Evolutionary conservation across 2,113 vertebrate species (phyloP).

Genomic region (Ammodytes marinus): DNA sequence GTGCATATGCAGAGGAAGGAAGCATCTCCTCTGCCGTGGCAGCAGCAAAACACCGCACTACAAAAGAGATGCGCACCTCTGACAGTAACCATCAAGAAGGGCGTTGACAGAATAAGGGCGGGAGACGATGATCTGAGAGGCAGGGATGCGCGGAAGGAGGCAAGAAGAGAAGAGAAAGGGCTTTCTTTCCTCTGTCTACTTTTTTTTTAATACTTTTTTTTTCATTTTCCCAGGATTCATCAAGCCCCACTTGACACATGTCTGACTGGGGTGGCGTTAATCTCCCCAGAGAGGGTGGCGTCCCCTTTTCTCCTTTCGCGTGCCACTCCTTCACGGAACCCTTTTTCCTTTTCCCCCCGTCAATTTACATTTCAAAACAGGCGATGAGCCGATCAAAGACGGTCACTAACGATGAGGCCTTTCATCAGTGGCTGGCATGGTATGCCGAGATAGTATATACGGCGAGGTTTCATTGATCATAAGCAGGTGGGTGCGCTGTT

Average conservation of each 20-base stretch:
- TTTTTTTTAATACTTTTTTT: conserved; percentile 68
- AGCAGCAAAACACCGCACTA: conserved; percentile 82
- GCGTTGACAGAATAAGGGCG: conserved; percentile 89
- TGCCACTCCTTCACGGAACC: conserved; percentile 74
- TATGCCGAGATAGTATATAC: conserved; percentile 71
- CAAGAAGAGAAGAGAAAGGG: conserved; percentile 77
- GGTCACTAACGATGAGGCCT: conserved; percentile 83
- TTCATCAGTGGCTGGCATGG: conserved; percentile 80
- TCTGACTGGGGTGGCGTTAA: conserved; percentile 82
- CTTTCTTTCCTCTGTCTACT: conserved; percentile 76
- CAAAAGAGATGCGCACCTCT: conserved; percentile 86
- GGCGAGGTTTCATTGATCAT: conserved; percentile 78
- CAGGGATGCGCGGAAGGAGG: conserved; percentile 79
- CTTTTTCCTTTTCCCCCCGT: conserved; percentile 69
- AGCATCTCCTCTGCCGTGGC: conserved; percentile 73
- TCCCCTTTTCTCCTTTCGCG: conserved; percentile 69
- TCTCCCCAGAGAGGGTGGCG: conserved; percentile 83
- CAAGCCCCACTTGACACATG: conserved; percentile 86
- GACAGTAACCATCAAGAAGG: conserved; percentile 86
- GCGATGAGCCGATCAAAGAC: conserved; percentile 81
- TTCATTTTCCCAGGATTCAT: conserved; percentile 80
- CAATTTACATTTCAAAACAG: conserved; percentile 88
- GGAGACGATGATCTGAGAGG: conserved; percentile 86
- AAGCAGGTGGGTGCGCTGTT: conserved; percentile 75
- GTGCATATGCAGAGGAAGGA: conserved; percentile 87